Base-by-base conservation (phyloP, 2,113 vertebrate genomes). In the Hydropotes inermis region DNA sequence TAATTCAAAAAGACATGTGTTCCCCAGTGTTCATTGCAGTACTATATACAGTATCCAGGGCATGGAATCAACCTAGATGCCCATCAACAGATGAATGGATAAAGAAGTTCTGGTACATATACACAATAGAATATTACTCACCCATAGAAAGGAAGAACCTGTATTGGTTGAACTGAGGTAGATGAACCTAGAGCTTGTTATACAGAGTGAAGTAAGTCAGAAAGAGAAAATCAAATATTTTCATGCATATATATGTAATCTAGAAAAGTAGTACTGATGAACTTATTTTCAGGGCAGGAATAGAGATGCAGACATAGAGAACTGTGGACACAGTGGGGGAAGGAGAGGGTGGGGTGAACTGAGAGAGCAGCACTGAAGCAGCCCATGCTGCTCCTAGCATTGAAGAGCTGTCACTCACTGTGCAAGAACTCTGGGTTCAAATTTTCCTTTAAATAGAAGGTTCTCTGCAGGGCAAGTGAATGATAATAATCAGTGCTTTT, bases 361-460 rank as follows among this genome's bases (percentile, higher is more conserved):
- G 5, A 76, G 21, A 25, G 21, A 76, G 67, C 23, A 76, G 36
- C 36, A 43, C 23, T 43, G 23, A 43, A 43, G 43, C 23, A 43
- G 0, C 89, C 98, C 95, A 97, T 61, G 0, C 85, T 16, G 45
- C 83, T 97, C 54, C 88, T 55, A 7, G 13, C 78, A 70, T 89
- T 57, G 89, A 96, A 47, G 91, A 96, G 78, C 91, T 97, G 96
- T 95, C 95, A 96, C 86, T 97, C 95, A 95, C 54, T 3, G 28
- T 1, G 11, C 27, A 74, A 76, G 45, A 96, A 89, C 84, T 86
- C 55, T 0, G 57, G 93, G 78, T 79, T 98, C 94, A 95, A 96
- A 97, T 95, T 96, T 98, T 97, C 97, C 91, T 95, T 47, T 25
- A 33, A 88, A 81, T 70, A 17, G 52, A 91, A 93, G 70, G 52